phyloP scores from a whole-genome alignment of 2,113 vertebrate genomes.

The Oenanthe melanoleuca region DNA sequence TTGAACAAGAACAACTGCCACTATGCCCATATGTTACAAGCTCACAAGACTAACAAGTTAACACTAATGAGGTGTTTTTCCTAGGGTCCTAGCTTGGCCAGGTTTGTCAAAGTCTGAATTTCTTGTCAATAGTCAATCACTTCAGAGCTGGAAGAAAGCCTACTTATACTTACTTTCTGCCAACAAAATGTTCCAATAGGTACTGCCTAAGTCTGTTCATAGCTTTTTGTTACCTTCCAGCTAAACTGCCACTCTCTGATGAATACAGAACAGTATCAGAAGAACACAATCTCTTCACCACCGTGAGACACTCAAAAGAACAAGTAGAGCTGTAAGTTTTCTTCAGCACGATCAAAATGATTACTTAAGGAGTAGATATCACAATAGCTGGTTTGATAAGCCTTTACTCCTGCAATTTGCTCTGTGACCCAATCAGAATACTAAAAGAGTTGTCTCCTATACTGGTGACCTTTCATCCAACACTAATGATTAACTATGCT shows the following conservation, averaged over 20 bases:
- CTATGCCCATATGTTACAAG: background rate
- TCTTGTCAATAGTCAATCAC: background rate
- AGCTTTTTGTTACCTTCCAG: background rate
- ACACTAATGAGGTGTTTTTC: background rate
- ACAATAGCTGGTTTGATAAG: background rate
- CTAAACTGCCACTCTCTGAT: background rate
- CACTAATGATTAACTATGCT: background rate
- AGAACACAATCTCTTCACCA: background rate
- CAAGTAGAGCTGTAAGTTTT: background rate
- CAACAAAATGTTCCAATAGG: background rate
- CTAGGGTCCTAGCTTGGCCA: background rate
- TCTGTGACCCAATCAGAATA: background rate
- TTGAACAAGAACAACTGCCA: background rate
- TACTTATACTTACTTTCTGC: background rate
- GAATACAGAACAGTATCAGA: background rate
- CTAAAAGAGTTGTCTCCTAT: background rate
- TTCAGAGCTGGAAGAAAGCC: background rate
- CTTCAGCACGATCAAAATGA: background rate
- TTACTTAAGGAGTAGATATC: background rate
- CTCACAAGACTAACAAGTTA: background rate
- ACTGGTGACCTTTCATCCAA: background rate
- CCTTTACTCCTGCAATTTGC: background rate
- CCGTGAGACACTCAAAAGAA: background rate
- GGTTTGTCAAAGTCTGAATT: background rate
- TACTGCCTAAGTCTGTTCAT: background rate